phyloP scores from a whole-genome alignment of 2,113 vertebrate species.

The Uria aalge region DNA sequence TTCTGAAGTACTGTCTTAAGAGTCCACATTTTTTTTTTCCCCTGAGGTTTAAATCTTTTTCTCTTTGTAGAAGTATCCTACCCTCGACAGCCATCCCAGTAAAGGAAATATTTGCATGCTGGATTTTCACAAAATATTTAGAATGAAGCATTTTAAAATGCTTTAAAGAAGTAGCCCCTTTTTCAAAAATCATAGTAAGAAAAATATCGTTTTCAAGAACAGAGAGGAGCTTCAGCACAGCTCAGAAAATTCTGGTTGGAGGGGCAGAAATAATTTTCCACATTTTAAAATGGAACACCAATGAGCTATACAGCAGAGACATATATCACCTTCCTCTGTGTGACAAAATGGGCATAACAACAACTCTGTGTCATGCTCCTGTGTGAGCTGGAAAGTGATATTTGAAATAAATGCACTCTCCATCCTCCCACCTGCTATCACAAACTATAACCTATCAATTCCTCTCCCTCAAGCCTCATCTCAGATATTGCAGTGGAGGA shows the following conservation, averaged over 20 bases:
- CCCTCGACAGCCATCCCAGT: neutral
- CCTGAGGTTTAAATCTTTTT: neutral
- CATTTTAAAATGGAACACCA: neutral
- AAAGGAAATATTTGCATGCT: neutral
- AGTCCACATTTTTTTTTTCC: neutral
- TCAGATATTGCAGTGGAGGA: neutral
- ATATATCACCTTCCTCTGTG: neutral
- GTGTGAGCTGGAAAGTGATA: neutral
- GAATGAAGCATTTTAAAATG: neutral
- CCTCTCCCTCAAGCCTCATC: neutral
- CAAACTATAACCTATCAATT: neutral
- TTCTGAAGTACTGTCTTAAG: neutral
- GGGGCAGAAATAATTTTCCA: neutral
- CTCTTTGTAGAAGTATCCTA: neutral
- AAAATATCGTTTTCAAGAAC: neutral
- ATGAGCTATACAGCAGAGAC: neutral
- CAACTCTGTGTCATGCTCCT: neutral
- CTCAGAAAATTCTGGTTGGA: neutral
- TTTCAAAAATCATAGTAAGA: neutral
- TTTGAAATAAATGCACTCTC: neutral
- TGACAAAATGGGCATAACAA: neutral
- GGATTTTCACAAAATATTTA: neutral
- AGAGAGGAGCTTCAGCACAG: neutral
- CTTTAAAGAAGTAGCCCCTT: neutral
- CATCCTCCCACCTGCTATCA: neutral